Evolutionary conservation across 2,888 invertebrate genomes (phyloP), one percentile per base, ranked within the genome.

Genomic region (Sclerodermus sp.): DNA sequence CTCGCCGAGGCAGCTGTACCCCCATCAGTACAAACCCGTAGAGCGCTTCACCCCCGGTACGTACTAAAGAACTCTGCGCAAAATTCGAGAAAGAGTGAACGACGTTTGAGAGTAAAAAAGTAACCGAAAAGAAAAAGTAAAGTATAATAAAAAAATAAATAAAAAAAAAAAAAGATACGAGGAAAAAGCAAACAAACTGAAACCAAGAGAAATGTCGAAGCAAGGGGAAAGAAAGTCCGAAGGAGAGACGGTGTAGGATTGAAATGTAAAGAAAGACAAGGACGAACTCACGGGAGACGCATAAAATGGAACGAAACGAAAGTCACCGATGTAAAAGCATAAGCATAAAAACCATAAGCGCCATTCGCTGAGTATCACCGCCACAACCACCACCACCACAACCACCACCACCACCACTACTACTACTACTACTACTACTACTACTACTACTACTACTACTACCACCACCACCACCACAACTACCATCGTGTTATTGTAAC

Each of bases 1-100:
- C 82, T 90, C 91, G 68, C 93, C 93, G 68, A 87, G 92, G 80
- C 83, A 89, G 78, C 89, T 93, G 84, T 91, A 90, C 79, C 87
- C 91, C 73, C 91, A 90, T 84, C 89, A 91, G 84, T 91, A 90
- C 84, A 84, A 86, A 77, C 76, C 79, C 63, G 83, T 88, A 79
- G 87, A 87, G 76, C 85, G 87, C 82, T 88, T 87, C 86, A 86
- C 90, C 86, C 89, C 91, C 84, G 88, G 92, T 92, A 84, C 88
- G 91, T 89, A 81, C 76, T 78, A 72, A 66, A 56, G 58, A 55
- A 55, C 55, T 58, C 56, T 58, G 53, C 62, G 54, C 60, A 49
- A 60, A 54, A 65, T n/a, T n/a, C n/a, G n/a, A 45, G 36, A 47
- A 39, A 49, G 34, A 49, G 31, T 34, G 15, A 63, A 54, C 56